Base-by-base conservation (phyloP, 1,140 invertebrate genomes). In the Drosophila lacteicornis region DNA sequence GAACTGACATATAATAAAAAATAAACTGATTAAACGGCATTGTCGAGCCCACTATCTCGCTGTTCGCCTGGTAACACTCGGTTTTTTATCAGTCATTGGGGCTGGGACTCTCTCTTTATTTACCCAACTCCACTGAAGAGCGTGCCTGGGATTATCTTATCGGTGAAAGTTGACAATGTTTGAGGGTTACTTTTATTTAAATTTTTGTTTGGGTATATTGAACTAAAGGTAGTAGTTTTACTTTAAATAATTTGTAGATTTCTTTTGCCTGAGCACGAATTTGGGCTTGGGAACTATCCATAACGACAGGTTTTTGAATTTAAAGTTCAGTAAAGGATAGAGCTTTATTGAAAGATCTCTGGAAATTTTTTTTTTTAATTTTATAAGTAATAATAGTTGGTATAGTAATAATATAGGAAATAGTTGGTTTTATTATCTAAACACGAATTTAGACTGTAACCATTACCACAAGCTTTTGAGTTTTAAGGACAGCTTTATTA, bases 1-100 rank as follows among this genome's bases (percentile, higher is more conserved):
- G 70, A 80, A 25, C 63, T 85, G 51, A 82, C 91, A 53, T 91
- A 84, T 73, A 57, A 71, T 75, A 79, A 82, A 70, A 40, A 70
- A 36, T 43, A 58, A 67, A 55, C 17, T 65, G 80, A 60, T 69
- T 38, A 84, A 66, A 49, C 12, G 17, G 36, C 13, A 9, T 45
- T 43, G 8, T 33, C 17, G 55, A 17, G 38, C n/a, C 4, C 2
- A n/a, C 46, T 73, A 73, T 73, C 45, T 59, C 33, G 4, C 63
- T 70, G 63, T 43, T 58, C 33, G 59, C 65, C 57, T 82, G 50
- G 70, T 69, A 86, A 82, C 75, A 61, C 30, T 45, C 15, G 36
- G 46, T 5, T 42, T 61, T 67, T 67, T 83, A 79, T 82, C 80
- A 67, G 47, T 42, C 19, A 5, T 11, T 7, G 13, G 17, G 8